phyloP scores from a whole-genome alignment of 2,113 vertebrate species.

The Reinhardtius hippoglossoides region DNA sequence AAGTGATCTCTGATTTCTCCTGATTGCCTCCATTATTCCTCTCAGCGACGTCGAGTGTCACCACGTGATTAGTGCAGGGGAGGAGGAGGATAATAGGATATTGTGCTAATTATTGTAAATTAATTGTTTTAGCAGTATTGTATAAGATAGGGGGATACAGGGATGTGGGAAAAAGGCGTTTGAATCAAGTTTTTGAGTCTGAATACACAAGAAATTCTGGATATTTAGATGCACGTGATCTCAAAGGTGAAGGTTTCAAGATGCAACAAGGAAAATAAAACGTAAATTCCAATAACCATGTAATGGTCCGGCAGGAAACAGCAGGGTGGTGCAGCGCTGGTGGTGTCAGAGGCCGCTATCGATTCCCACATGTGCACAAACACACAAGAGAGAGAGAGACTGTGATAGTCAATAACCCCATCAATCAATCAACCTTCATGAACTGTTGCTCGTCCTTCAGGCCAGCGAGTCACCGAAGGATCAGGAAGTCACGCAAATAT shows the following conservation, averaged over 20 bases:
- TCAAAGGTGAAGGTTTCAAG: not conserved
- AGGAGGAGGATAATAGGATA: not conserved
- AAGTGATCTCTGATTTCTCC: constrained; percentile 64
- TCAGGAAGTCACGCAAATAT: not conserved
- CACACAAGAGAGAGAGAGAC: constrained; percentile 24
- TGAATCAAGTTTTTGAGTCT: not conserved
- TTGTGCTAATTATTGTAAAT: constrained; percentile 3
- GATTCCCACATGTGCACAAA: not conserved
- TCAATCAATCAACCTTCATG: constrained; percentile 56
- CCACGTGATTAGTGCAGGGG: constrained; percentile 17
- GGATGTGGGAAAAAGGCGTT: too few species aligned
- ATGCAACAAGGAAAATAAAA: not conserved
- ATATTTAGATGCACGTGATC: too few species aligned
- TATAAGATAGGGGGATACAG: too few species aligned
- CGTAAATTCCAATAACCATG: constrained; percentile 9
- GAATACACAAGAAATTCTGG: too few species aligned
- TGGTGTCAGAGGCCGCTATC: not conserved
- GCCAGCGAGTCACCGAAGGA: not conserved
- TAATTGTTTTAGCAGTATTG: not conserved
- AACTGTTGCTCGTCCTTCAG: constrained; percentile 56
- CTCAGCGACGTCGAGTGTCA: not conserved
- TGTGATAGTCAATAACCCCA: constrained; percentile 47
- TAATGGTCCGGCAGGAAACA: not conserved
- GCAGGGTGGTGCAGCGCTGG: not conserved
- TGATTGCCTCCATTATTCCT: constrained; percentile 47